Evolutionary conservation across 2,113 vertebrate species (phyloP), one percentile per base, ranked within the genome.

Genomic region (Saccopteryx leptura): DNA sequence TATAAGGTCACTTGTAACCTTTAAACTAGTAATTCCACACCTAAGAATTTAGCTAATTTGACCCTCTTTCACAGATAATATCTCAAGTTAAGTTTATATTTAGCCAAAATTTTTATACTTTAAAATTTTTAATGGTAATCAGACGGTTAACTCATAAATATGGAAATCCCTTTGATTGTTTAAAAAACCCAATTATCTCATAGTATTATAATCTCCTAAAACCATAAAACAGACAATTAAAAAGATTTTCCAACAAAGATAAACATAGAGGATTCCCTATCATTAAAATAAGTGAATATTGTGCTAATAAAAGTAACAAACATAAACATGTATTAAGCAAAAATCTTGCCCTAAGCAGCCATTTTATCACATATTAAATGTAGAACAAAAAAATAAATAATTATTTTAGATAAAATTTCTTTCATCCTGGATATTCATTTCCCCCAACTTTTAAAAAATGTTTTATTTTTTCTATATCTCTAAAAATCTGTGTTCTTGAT

Each of bases 231-330:
- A 84, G 7, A 21, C 39, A n/a, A 76, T 33, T 93, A 60, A 71
- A 82, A 79, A 31, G 10, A n/a, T 88, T 84, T 95, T 60, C 13
- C 15, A 74, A 9, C 28, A 88, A 58, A 66, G 23, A 58, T 46
- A 92, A 80, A 71, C 10, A 65, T 3, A 90, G 61, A 86, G 17
- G 15, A 87, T 54, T 52, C 10, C 33, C 7, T 80, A 17, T 58
- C 24, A 54, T 68, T 81, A 68, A 74, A 58, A 56, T 61, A 88
- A 58, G 31, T 79, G 54, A 71, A 52, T 80, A 68, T 6, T 87
- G 31, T 89, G 24, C 31, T 88, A 52, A 54, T 65, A 82, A 75
- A 95, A 80, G 75, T 63, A 86, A 71, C 60, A 90, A 85, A 26
- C 58, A 90, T 24, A 50, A 74, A 76, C 58, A 60, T 66, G 1